Evolutionary conservation across 2,888 invertebrate genomes (phyloP).

Genomic region (Mamestra brassicae): DNA sequence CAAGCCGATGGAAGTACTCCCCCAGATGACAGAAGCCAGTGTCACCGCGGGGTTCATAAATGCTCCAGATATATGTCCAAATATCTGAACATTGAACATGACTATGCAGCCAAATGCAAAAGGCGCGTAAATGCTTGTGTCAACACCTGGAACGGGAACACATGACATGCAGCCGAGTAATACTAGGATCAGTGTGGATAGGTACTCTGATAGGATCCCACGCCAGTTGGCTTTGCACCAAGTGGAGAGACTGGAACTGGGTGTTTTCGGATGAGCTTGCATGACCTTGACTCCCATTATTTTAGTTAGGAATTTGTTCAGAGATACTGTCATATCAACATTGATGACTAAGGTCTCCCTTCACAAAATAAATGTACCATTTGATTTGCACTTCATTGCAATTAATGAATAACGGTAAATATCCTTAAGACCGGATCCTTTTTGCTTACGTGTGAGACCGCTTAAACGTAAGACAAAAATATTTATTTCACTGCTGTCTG

Average conservation of each 20-base stretch:
- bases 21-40: slow-evolving; percentile 91
- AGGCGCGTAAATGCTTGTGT: slow-evolving; percentile 88
- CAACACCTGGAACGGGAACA: slow-evolving; percentile 85
- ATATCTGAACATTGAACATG: slow-evolving; percentile 93
- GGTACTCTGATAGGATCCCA: slow-evolving; percentile 90
- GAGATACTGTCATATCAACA: slow-evolving; percentile 51
- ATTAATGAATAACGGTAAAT: slow-evolving; percentile 32
- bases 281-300: slow-evolving; percentile 65
- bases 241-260: slow-evolving; percentile 38
- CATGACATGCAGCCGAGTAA: slow-evolving; percentile 95
- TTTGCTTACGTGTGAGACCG: no score
- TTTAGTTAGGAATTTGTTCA: slow-evolving; percentile 11
- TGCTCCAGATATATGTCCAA: slow-evolving; percentile 95
- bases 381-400: slow-evolving; percentile 51
- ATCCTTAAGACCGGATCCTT: slow-evolving; percentile 21
- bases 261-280: slow-evolving; percentile 43
- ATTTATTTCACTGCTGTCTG: not conserved
- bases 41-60: slow-evolving; percentile 95
- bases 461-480: not conserved
- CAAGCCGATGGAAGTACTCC: slow-evolving; percentile 88
- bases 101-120: slow-evolving; percentile 93
- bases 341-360: slow-evolving; percentile 4
- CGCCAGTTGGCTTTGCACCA: slow-evolving; percentile 75
- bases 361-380: not conserved
- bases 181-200: slow-evolving; percentile 93